A percentile compares a stretch with the other conserved stretches of the same genome.
These are phyloP conservation scores for Pangasius macronema DNA, from an alignment of 2,797 vertebrate species.

Conservation along the genomic window DNA sequence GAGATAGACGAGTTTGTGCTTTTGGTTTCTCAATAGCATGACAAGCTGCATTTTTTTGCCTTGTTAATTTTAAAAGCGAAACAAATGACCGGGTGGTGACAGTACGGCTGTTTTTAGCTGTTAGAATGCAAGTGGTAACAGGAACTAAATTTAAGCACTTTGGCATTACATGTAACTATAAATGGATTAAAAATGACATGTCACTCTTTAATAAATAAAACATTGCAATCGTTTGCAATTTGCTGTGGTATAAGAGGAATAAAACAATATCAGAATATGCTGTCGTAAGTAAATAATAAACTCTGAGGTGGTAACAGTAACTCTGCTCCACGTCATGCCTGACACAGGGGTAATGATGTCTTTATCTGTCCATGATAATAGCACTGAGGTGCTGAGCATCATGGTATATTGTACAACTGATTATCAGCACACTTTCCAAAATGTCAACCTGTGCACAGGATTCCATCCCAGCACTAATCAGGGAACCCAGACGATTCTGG, in stretches of 20 bases:
- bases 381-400: no score
- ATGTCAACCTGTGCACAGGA: neutral
- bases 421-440: neutral
- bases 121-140: neutral
- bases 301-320: neutral
- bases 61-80: neutral
- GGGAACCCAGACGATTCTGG: neutral
- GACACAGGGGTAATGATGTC: neutral
- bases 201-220: neutral
- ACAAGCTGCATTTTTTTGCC: neutral
- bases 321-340: neutral
- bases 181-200: neutral
- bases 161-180: neutral
- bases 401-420: neutral
- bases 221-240: neutral
- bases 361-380: neutral
- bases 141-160: neutral
- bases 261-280: neutral
- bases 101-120: neutral
- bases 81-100: no score
- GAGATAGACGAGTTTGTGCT: neutral
- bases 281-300: neutral
- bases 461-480: neutral
- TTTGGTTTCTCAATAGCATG: neutral
- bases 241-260: neutral